phyloP scores from a whole-genome alignment of 2,888 invertebrate genomes.

The Heliconius aoede region DNA sequence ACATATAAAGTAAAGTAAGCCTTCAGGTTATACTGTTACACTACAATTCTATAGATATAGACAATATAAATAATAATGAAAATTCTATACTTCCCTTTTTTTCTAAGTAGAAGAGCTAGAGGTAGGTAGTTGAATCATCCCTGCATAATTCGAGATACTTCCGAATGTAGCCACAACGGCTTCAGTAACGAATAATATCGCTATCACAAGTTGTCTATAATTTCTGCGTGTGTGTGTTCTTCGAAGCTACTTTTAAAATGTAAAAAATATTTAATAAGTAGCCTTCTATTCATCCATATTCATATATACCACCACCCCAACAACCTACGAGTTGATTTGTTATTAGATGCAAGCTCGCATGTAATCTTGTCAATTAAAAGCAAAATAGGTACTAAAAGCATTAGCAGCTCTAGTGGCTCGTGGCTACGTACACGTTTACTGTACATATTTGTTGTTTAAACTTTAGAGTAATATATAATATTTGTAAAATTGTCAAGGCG shows the following conservation, averaged over 20 bases:
- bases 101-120: no score
- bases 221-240: no score
- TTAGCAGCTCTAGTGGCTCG: no score
- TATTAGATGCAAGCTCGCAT: background rate
- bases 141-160: background rate
- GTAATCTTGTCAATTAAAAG: constrained; percentile 1
- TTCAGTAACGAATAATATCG: background rate
- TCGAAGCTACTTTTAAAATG: no score
- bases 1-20: constrained; percentile 19
- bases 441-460: background rate
- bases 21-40: constrained; percentile 10
- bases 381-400: background rate
- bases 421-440: background rate
- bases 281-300: no score
- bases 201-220: no score
- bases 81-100: background rate
- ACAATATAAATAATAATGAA: background rate
- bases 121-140: no score
- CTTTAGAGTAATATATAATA: no score
- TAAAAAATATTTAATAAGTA: no score
- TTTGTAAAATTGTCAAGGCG: no score
- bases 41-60: background rate
- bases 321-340: background rate
- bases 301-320: background rate
- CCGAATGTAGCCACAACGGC: background rate